These are phyloP conservation scores for Steinernema hermaphroditum DNA, from an alignment of 2,888 invertebrate genomes.

Conservation along the genomic window DNA sequence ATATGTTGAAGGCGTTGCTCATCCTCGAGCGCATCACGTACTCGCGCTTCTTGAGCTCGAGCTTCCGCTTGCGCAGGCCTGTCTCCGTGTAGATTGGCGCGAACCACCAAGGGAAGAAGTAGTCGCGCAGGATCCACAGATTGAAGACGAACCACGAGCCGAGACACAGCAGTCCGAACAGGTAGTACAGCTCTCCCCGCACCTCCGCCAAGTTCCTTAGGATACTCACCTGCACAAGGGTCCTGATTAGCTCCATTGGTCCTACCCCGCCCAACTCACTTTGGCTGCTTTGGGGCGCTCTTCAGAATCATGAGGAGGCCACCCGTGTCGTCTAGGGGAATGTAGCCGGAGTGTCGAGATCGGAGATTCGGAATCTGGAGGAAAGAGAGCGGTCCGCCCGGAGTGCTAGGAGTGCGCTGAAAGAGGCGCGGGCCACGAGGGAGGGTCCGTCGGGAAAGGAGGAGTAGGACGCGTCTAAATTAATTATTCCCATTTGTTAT, in stretches of 20 bases:
- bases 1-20: slow-evolving; percentile 34
- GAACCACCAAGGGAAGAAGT: slow-evolving; percentile 48
- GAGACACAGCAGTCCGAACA: slow-evolving; percentile 42
- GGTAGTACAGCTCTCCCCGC: slow-evolving; percentile 42
- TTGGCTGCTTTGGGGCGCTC: not conserved
- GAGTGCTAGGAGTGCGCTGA: too few relatives aligned
- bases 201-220: slow-evolving; percentile 34
- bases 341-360: not conserved
- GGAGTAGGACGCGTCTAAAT: not conserved
- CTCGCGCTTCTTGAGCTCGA: slow-evolving; percentile 41
- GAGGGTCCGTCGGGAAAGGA: not conserved
- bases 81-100: slow-evolving; percentile 43
- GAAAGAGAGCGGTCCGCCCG: too few relatives aligned
- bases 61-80: slow-evolving; percentile 39
- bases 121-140: slow-evolving; percentile 49
- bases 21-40: slow-evolving; percentile 40
- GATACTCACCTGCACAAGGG: slow-evolving; percentile 8
- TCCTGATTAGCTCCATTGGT: too few relatives aligned
- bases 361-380: too few relatives aligned
- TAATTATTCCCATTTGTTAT: slow-evolving; percentile 19
- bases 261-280: not conserved
- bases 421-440: not conserved
- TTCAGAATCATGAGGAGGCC: not conserved
- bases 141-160: slow-evolving; percentile 47
- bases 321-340: slow-evolving; percentile 1